Percentiles rank a stretch among this genome's conserved stretches.
phyloP scores from a whole-genome alignment of 2,113 vertebrate species.

The Stegastes partitus region DNA sequence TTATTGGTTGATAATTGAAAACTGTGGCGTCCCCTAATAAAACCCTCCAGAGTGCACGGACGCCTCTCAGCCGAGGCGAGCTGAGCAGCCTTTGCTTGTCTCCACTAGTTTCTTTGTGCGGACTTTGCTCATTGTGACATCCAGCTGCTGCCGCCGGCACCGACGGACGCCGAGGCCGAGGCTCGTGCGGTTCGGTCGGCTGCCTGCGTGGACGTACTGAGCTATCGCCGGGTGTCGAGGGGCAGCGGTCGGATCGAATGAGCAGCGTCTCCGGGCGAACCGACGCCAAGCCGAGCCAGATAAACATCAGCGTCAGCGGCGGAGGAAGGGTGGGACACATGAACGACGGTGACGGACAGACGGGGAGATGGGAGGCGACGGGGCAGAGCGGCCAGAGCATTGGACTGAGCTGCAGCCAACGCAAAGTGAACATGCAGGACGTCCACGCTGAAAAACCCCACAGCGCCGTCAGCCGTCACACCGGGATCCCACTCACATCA shows the following conservation, averaged over 20 bases:
- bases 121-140: conserved; percentile 63
- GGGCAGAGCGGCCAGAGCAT: no score
- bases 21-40: no score
- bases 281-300: no score
- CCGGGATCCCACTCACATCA: no score
- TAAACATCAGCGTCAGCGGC: no score
- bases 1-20: no score
- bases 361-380: conserved; percentile 43
- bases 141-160: conserved; percentile 57
- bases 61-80: not conserved
- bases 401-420: not conserved
- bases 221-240: not conserved
- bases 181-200: not conserved
- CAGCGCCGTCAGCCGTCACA: no score
- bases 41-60: no score
- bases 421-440: conserved; percentile 25
- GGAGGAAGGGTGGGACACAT: not conserved
- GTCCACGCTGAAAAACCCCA: no score
- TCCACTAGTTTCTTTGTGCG: conserved; percentile 43
- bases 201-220: not conserved
- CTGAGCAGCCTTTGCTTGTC: conserved; percentile 47
- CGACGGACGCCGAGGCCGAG: conserved; percentile 13
- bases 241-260: no score
- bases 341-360: conserved; percentile 28
- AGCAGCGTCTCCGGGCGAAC: no score